Evolutionary conservation across 1,140 invertebrate genomes (phyloP), one percentile per base, ranked within the genome.

Genomic region (Ganaspis sp.): DNA sequence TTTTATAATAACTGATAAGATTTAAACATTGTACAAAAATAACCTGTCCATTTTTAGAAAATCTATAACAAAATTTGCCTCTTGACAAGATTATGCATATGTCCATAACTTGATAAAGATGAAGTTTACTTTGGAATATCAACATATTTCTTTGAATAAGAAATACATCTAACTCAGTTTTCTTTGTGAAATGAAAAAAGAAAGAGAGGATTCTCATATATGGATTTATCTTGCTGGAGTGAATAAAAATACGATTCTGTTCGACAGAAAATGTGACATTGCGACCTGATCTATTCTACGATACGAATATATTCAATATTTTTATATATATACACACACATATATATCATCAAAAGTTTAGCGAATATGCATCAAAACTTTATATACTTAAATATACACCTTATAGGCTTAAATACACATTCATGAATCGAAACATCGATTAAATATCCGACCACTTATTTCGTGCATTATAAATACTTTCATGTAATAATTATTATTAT

Each of bases 161-260:
- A 64, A 64, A 64, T 64, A 11, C 23, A 15, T 29, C 6, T 29
- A 12, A 15, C 6, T 12, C 6, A 9, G 4, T 64, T 49, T n/a
- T 29, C 11, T 64, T 64, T 64, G n/a, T 29, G 6, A 9, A n/a
- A 64, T 29, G 12, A n/a, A 64, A 64, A 64, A 64, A 26, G 58
- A 64, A 64, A 64, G 58, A 64, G 58, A 64, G 23, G n/a, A 64
- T 64, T 64, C 58, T 34, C n/a, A n/a, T 64, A 64, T 64, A 29
- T 64, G 23, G 58, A 64, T 64, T 64, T 64, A 29, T 29, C 58
- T 15, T 64, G 58, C 58, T 9, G 15, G 11, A 64, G n/a, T 64
- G 4, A n/a, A n/a, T 58, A 58, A 29, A 64, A 64, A 64, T 15
- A n/a, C 15, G 15, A 34, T 64, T 64, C 29, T 5, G 12, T 64